Base-by-base conservation (phyloP, 1,140 invertebrate genomes). In the Neomicropteryx cornuta region DNA sequence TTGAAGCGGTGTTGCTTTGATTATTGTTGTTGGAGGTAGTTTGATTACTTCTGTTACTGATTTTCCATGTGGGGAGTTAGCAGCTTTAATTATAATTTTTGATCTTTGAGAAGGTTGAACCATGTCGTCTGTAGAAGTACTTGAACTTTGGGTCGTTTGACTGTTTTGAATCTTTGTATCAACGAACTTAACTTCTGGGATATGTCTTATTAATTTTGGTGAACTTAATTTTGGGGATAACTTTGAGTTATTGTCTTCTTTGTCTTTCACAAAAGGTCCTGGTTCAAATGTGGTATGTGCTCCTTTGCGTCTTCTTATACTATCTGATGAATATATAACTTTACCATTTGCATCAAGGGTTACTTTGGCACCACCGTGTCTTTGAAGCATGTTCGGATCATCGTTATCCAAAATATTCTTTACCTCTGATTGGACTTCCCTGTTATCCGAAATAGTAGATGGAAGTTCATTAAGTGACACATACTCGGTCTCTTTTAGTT, bases 311-410 rank as follows among this genome's bases (percentile, higher is more conserved):
- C 85, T 70, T 54, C 78, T 80, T 37, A 92, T 61, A 54, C 87
- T 91, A 48, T 92, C 88, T 1, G 87, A 92, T 38, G 83, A 83
- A 56, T 86, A 93, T 28, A 93, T 81, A 30, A 92, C 85, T 70
- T 87, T 86, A 11, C 88, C 89, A 49, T 89, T 83, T 1, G 88
- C 81, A 58, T 91, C 85, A 20, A 92, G 58, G 10, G 81, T 87
- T 1, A 91, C 87, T 51, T 85, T 73, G 5, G 85, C 85, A 16
- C 85, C 83, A 51, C 76, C 77, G 35, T 73, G 67, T 39, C 47
- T 47, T 39, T 49, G 51, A n/a, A 54, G 29, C 33, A 30, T 29
- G 6, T 44, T 41, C 2, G 32, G 24, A 22, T 10, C 21, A 10
- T n/a, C n/a, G n/a, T n/a, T 6, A 5, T 19, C 5, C 22, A 34